Evolutionary conservation across 2,888 invertebrate species (phyloP).

Genomic region (Polydrusus tereticollis): DNA sequence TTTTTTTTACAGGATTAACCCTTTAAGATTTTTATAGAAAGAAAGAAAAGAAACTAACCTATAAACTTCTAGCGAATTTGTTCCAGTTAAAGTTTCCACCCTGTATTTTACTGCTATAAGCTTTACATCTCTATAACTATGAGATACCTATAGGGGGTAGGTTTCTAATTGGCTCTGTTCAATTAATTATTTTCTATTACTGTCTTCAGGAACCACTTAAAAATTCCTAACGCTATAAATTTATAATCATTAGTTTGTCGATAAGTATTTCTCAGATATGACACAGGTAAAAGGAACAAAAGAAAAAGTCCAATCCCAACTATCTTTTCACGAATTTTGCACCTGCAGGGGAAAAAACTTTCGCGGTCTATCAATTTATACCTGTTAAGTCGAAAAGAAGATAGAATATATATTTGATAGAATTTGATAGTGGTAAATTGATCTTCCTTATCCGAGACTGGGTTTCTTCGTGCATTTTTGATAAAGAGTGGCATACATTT

Average conservation of each 20-base stretch:
- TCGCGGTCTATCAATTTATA: slow-evolving; percentile 21
- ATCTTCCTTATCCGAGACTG: slow-evolving; percentile 2
- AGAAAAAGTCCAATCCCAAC: background rate
- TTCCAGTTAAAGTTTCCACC: too few relatives aligned
- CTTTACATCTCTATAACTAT: too few relatives aligned
- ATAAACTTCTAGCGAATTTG: too few relatives aligned
- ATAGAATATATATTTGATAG: slow-evolving; percentile 7
- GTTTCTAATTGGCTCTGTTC: too few relatives aligned
- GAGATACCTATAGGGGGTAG: too few relatives aligned
- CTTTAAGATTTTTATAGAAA: too few relatives aligned
- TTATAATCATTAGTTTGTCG: background rate
- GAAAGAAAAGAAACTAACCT: too few relatives aligned
- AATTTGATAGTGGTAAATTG: slow-evolving; percentile 19
- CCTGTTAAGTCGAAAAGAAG: slow-evolving; percentile 10
- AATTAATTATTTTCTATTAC: too few relatives aligned
- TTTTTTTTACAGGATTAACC: too few relatives aligned
- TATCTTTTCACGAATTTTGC: background rate
- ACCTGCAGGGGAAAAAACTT: slow-evolving; percentile 4
- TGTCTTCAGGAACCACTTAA: too few relatives aligned
- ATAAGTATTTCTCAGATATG: background rate
- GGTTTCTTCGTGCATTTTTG: slow-evolving; percentile 9
- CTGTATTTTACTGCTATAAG: too few relatives aligned
- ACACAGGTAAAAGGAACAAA: slow-evolving; percentile 2
- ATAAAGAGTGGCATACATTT: slow-evolving; percentile 19
- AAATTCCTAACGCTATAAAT: too few relatives aligned